Base-by-base conservation (phyloP, 2,113 vertebrate genomes). In the Neopipo cinnamomea region DNA sequence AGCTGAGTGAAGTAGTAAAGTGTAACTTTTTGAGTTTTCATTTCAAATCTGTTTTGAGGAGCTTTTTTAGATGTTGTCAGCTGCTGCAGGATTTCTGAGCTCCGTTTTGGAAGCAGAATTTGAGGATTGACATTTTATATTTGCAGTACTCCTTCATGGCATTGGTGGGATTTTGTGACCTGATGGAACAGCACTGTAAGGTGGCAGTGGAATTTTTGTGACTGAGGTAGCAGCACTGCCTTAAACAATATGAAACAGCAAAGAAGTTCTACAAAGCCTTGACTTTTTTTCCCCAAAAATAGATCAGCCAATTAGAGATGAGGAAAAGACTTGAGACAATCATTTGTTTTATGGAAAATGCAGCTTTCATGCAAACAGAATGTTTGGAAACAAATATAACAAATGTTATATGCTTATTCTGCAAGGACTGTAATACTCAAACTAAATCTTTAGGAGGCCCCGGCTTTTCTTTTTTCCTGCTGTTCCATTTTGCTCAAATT, bases 51-150 rank as follows among this genome's bases (percentile, higher is more conserved):
- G 5, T 55, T 46, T 53, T 41, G 31, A 74, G 61, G 35, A 46
- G 9, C 12, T 58, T 67, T 58, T 24, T 65, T 27, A 47, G 33
- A 27, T 53, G 30, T 62, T 88, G 37, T 37, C 70, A 56, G n/a
- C 23, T 88, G 47, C 59, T n/a, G 37, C 24, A 41, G 39, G 23
- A 63, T 68, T 53, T 47, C 65, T 31, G 24, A 22, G 14, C 23
- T 88, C 23, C 8, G 1, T 28, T 62, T 50, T 35, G 41, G 58
- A 66, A 67, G 30, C 33, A 85, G 58, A 56, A 35, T 66, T 81
- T 67, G 39, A 68, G n/a, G 9, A 35, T 7, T 53, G 14, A 68
- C 47, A 33, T 52, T 37, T 22, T 0, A 0, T n/a, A 5, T 27
- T 49, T 55, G 33, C 33, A 49, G 28, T 53, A 12, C 7, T 86